Percentiles rank a stretch among this genome's conserved stretches.
Evolutionary conservation across 2,113 vertebrate genomes (phyloP).

Genomic region (Eptesicus fuscus): DNA sequence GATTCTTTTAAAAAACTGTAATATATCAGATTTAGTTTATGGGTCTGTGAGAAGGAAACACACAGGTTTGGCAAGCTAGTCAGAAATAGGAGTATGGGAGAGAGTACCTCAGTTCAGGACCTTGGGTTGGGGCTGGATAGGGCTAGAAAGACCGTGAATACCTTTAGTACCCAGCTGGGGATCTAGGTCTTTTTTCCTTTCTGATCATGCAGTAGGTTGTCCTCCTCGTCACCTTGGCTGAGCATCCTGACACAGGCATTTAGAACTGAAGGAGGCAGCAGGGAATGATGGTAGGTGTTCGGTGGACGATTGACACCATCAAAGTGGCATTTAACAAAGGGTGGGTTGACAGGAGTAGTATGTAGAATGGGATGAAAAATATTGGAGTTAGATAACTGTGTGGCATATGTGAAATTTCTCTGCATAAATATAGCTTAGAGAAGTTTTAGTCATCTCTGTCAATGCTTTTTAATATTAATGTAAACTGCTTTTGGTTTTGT

Average conservation of each 20-base stretch:
- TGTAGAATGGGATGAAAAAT: not conserved
- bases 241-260: not conserved
- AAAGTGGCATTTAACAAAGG: slow-evolving; percentile 36
- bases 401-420: slow-evolving; percentile 32
- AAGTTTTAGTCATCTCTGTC: slow-evolving; percentile 41
- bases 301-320: slow-evolving; percentile 26
- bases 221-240: slow-evolving; percentile 45
- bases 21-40: not conserved
- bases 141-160: not conserved
- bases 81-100: not conserved
- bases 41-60: not conserved
- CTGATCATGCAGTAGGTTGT: not conserved
- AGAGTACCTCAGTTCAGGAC: not conserved
- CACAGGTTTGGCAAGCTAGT: not conserved
- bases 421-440: slow-evolving; percentile 47
- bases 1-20: slow-evolving; percentile 6
- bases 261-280: slow-evolving; percentile 22
- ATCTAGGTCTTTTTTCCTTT: not conserved
- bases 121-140: not conserved
- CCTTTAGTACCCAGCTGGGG: not conserved
- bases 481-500: slow-evolving; percentile 36
- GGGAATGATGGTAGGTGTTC: not conserved
- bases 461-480: slow-evolving; percentile 35
- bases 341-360: slow-evolving; percentile 35
- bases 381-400: not conserved